These are phyloP conservation scores for Perognathus longimembris DNA, from an alignment of 2,113 vertebrate species.

Conservation along the genomic window DNA sequence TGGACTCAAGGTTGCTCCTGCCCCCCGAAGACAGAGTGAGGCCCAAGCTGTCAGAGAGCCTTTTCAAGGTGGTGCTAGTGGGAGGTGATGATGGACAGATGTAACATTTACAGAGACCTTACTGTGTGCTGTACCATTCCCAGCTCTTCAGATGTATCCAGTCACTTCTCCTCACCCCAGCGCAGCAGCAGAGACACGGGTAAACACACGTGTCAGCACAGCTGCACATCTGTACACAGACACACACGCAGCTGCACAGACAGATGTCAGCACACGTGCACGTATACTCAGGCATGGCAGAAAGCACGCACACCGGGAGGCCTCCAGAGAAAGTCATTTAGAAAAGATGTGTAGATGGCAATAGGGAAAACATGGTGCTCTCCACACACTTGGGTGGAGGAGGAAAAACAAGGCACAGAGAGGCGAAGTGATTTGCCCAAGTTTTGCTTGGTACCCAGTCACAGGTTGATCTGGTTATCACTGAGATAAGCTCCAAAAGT, in stretches of 20 bases:
- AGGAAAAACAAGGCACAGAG: neutral
- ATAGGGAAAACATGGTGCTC: neutral
- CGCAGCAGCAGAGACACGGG: neutral
- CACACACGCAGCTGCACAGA: neutral
- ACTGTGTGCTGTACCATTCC: neutral
- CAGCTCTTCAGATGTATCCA: neutral
- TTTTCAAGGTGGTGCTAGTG: neutral
- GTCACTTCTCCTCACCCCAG: neutral
- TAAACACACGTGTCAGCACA: too few species aligned
- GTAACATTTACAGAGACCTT: neutral
- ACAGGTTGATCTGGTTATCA: neutral
- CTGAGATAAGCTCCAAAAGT: neutral
- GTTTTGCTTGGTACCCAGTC: neutral
- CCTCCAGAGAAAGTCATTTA: neutral
- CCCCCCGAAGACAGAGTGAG: neutral
- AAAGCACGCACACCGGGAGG: neutral
- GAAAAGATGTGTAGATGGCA: neutral
- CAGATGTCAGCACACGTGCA: neutral
- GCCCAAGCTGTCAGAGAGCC: neutral
- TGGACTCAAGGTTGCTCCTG: too few species aligned
- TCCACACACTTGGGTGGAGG: neutral
- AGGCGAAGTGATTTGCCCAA: neutral
- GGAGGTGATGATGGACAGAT: neutral
- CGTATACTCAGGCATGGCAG: neutral
- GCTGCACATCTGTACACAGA: neutral